These are phyloP conservation scores for Hydrolagus colliei DNA, from an alignment of 2,797 vertebrate genomes.

Conservation along the genomic window DNA sequence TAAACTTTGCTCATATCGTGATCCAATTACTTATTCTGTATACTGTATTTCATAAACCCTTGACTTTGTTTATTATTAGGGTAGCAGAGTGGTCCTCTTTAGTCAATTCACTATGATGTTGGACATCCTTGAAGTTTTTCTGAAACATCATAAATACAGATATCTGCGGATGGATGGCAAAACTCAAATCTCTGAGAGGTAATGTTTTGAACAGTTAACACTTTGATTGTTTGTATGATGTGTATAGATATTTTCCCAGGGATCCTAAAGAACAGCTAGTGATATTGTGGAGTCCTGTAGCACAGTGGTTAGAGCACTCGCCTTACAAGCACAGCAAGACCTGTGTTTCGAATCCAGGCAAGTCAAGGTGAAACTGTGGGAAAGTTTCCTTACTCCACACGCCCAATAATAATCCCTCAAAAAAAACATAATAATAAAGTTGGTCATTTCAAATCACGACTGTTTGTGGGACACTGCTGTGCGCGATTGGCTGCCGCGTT, in stretches of 20 bases:
- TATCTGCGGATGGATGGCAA: slow-evolving; percentile 85
- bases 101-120: slow-evolving; percentile 98
- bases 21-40: neutral
- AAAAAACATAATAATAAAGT: too few relatives aligned
- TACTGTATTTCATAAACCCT: neutral
- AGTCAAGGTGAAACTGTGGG: too few relatives aligned
- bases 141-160: slow-evolving; percentile 73
- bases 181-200: slow-evolving; percentile 88
- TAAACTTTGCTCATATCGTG: too few relatives aligned
- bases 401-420: too few relatives aligned
- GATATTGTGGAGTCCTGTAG: neutral
- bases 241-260: neutral
- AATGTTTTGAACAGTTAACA: slow-evolving; percentile 6
- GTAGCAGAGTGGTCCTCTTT: slow-evolving; percentile 85
- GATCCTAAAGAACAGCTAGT: neutral
- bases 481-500: too few relatives aligned
- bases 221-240: neutral
- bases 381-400: too few relatives aligned
- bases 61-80: slow-evolving; percentile 57
- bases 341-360: too few relatives aligned
- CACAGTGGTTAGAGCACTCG: neutral
- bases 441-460: too few relatives aligned
- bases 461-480: too few relatives aligned
- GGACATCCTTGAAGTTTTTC: slow-evolving; percentile 85
- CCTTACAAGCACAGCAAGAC: too few relatives aligned